A percentile compares a stretch with the other conserved stretches of the same genome.
Evolutionary conservation across 2,797 vertebrate genomes (phyloP).

Genomic region (Nannoperca australis): DNA sequence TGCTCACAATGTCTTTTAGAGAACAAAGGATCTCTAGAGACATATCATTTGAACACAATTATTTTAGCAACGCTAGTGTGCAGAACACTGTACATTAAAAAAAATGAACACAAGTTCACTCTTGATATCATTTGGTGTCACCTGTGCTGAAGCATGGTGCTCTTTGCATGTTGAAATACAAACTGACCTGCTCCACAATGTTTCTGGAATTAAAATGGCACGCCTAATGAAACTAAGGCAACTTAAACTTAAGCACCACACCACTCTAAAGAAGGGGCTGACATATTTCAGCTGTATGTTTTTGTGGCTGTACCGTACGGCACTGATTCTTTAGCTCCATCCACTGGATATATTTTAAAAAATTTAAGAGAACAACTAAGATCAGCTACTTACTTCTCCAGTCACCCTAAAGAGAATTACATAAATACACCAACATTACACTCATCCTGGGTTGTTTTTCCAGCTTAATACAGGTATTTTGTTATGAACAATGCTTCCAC

Average conservation of each 20-base stretch:
- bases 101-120: not conserved
- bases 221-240: slow-evolving; percentile 1
- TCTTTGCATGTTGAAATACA: slow-evolving; percentile 13
- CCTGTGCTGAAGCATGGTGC: not conserved
- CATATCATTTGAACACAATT: not conserved
- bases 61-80: not conserved
- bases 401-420: not conserved
- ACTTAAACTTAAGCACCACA: slow-evolving; percentile 15
- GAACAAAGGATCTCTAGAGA: not conserved
- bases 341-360: not conserved
- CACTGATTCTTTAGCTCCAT: slow-evolving; percentile 11
- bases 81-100: not conserved
- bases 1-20: not conserved
- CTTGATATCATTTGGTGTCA: not conserved
- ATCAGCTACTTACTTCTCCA: not conserved
- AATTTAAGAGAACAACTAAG: not conserved
- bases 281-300: slow-evolving; percentile 9
- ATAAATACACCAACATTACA: not conserved
- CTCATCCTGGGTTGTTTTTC: not conserved
- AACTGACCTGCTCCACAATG: not conserved
- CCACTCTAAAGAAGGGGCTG: slow-evolving; percentile 8
- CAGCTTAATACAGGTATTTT: not conserved
- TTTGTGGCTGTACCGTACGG: not conserved
- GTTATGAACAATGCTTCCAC: not conserved
- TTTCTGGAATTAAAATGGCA: slow-evolving; percentile 16